Conservation (phyloP, 2,797 vertebrate genomes). For the Gambusia yucatana region DNA sequence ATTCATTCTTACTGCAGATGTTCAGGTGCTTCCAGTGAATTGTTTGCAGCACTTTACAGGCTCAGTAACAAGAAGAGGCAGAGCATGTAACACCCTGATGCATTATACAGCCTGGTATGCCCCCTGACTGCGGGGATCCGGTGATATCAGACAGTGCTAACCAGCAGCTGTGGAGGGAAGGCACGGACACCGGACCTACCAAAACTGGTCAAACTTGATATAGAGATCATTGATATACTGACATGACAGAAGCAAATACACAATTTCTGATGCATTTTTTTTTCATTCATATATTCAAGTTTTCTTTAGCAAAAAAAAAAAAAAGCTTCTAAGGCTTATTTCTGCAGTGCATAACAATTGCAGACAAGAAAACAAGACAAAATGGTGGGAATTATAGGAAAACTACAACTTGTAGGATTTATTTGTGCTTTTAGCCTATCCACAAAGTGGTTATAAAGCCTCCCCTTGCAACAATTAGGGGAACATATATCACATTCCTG, state of each 20-base stretch:
- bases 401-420: slow-evolving; percentile 61
- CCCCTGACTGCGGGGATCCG: slow-evolving; percentile 64
- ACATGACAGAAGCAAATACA: slow-evolving; percentile 21
- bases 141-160: slow-evolving; percentile 70
- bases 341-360: slow-evolving; percentile 8
- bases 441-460: slow-evolving; percentile 66
- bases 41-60: slow-evolving; percentile 29
- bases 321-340: slow-evolving; percentile 1
- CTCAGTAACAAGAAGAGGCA: slow-evolving; percentile 68
- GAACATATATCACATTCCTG: slow-evolving; percentile 72
- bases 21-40: slow-evolving; percentile 29
- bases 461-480: slow-evolving; percentile 71
- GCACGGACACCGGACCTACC: slow-evolving; percentile 63
- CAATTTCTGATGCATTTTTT: not conserved
- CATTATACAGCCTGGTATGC: slow-evolving; percentile 68
- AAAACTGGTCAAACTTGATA: slow-evolving; percentile 47
- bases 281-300: not conserved
- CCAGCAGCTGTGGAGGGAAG: slow-evolving; percentile 61
- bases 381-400: slow-evolving; percentile 55
- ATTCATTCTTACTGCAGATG: slow-evolving; percentile 6
- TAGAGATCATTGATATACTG: slow-evolving; percentile 49
- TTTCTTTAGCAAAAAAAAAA: slow-evolving; percentile 17
- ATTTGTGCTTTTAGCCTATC: slow-evolving; percentile 59
- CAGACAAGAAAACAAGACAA: slow-evolving; percentile 31
- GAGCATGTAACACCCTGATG: slow-evolving; percentile 59